Evolutionary conservation across 2,888 invertebrate genomes (phyloP).

Genomic region (Trissonchulus latispiculum): DNA sequence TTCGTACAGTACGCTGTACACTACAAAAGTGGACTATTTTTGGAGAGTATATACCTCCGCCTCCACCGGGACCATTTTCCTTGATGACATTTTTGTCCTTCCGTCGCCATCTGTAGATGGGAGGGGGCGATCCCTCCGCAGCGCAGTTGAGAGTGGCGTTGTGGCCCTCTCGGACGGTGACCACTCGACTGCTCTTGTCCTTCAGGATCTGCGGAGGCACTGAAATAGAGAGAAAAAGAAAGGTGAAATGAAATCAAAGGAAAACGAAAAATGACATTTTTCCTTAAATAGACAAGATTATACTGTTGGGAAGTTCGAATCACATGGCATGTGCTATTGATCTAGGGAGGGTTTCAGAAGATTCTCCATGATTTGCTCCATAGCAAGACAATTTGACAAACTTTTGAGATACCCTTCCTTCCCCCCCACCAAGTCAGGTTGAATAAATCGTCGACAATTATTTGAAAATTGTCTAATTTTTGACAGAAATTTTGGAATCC

Average conservation of each 20-base stretch:
- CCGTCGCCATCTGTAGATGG: conserved; percentile 39
- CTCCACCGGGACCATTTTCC: conserved; percentile 39
- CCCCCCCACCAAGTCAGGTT: no score
- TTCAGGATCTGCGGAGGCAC: conserved; percentile 87
- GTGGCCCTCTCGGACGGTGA: conserved; percentile 56
- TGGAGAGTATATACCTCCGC: conserved; percentile 33
- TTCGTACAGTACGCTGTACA: background rate
- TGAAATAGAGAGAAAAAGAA: conserved; percentile 46
- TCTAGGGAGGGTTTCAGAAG: no score
- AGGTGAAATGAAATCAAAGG: background rate
- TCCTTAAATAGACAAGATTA: no score
- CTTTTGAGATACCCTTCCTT: no score
- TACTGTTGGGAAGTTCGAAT: no score
- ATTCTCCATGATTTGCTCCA: no score
- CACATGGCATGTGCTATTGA: no score
- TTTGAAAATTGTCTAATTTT: no score
- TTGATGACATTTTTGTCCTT: conserved; percentile 40
- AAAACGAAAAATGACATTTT: no score
- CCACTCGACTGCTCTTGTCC: conserved; percentile 77
- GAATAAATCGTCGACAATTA: no score
- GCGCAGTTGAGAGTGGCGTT: conserved; percentile 41
- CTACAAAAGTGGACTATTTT: background rate
- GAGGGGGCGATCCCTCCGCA: conserved; percentile 39
- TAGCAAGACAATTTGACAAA: no score
- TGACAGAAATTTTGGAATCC: no score